These are phyloP conservation scores for Myotis brandtii DNA, from an alignment of 2,113 vertebrate species.

Conservation along the genomic window DNA sequence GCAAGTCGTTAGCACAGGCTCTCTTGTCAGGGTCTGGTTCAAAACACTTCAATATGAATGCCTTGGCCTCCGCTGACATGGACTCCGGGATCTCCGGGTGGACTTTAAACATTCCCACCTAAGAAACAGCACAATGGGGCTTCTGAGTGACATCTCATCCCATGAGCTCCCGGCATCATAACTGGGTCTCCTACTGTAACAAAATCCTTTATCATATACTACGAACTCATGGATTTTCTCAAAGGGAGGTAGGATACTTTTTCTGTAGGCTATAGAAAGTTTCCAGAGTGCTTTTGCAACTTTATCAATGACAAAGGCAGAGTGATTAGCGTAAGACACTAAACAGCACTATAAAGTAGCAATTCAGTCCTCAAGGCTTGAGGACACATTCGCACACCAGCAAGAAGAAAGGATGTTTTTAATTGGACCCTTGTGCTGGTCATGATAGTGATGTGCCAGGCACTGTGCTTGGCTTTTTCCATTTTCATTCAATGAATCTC, in stretches of 20 bases:
- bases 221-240: neutral
- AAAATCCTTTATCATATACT: neutral
- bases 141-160: neutral
- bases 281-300: neutral
- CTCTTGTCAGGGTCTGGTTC: slow-evolving; percentile 97
- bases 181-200: neutral
- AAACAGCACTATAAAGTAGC: neutral
- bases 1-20: slow-evolving; percentile 92
- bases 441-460: neutral
- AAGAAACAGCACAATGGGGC: neutral
- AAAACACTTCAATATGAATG: slow-evolving; percentile 96
- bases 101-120: slow-evolving; percentile 99
- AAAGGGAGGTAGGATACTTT: neutral
- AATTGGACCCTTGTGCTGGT: neutral
- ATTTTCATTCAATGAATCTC: neutral
- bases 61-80: slow-evolving; percentile 97
- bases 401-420: neutral
- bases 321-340: neutral
- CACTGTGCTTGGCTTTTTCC: neutral
- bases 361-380: neutral
- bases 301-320: neutral
- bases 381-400: neutral
- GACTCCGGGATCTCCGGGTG: slow-evolving; percentile 98
- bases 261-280: neutral
- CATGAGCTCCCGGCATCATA: neutral